Base-by-base conservation (phyloP, 2,888 invertebrate genomes). In the Nomada ruficornis region DNA sequence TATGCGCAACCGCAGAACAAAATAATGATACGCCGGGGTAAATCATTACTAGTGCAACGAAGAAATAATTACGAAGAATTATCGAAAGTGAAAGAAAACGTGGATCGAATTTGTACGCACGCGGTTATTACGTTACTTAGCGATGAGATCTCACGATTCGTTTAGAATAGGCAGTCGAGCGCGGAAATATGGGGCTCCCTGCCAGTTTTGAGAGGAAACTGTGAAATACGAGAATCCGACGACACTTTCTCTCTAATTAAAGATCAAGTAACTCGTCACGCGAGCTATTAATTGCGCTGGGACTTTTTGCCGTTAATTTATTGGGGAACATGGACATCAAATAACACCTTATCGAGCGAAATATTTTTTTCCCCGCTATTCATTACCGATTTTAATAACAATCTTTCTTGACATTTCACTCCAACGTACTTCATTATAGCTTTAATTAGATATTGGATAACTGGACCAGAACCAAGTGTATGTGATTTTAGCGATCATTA, bases 221-320 rank as follows among this genome's bases (percentile, higher is more conserved):
- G 29, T 76, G 50, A 62, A 65, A 42, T 64, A 77, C 60, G 26
- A 59, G 54, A 55, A 52, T 68, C 57, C 1, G 44, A 63, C 75
- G 77, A 74, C 77, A 72, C 77, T 85, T 85, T 85, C 72, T 54
- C 74, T 59, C 68, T 75, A 65, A 80, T 85, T 72, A 77, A 80
- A n/a, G 29, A 54, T 26, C 60, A 65, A 62, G 54, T 20, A 60
- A 13, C 60, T 36, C 26, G 44, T 65, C 50, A 26, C 59, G 29
- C 69, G 64, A 55, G 60, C 26, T 74, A 74, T 65, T 70, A 74
- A 74, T 79, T 23, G 60, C 11, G 2, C 15, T 55, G 36, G 23
- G 2, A 70, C 52, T 52, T 62, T 74, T 60, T 26, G 13, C 55
- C 20, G 42, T 13, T 11, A 60, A 62, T 69, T 73, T 81, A 79